These are phyloP conservation scores for Heliopora coerulea DNA, from an alignment of 92 coral and sea anemone species.

Conservation along the genomic window DNA sequence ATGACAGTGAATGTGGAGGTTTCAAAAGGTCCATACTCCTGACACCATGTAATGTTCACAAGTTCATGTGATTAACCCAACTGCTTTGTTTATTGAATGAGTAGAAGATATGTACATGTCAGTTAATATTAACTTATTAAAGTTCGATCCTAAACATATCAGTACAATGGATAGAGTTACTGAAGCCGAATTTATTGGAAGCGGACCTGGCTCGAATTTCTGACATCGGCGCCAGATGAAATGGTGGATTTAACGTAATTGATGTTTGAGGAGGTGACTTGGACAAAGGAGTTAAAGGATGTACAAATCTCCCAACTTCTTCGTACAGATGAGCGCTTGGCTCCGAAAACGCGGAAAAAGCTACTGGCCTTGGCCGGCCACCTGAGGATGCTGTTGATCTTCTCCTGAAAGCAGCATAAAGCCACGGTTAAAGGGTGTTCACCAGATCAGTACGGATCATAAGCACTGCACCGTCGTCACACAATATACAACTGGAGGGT, in stretches of 20 bases:
- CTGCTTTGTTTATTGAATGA: no score
- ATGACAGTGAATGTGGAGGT: no score
- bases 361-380: conserved; percentile 17
- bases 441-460: no score
- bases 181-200: conserved; percentile 17
- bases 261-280: conserved; percentile 39
- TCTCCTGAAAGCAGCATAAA: conserved; percentile 8
- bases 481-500: no score
- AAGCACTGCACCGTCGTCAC: no score
- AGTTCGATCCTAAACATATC: no score
- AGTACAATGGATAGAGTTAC: conserved; percentile 29
- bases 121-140: no score
- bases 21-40: no score
- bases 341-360: conserved; percentile 34
- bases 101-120: no score
- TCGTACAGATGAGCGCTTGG: conserved; percentile 29
- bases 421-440: not conserved
- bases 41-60: no score
- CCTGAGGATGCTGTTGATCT: not conserved
- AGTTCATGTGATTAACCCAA: no score
- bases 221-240: conserved; percentile 33
- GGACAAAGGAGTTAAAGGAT: conserved; percentile 10
- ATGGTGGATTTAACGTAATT: conserved; percentile 21
- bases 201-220: conserved; percentile 38
- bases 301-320: conserved; percentile 26